Conservation (phyloP, 2,888 invertebrate species). For the Euzetes globulus region DNA sequence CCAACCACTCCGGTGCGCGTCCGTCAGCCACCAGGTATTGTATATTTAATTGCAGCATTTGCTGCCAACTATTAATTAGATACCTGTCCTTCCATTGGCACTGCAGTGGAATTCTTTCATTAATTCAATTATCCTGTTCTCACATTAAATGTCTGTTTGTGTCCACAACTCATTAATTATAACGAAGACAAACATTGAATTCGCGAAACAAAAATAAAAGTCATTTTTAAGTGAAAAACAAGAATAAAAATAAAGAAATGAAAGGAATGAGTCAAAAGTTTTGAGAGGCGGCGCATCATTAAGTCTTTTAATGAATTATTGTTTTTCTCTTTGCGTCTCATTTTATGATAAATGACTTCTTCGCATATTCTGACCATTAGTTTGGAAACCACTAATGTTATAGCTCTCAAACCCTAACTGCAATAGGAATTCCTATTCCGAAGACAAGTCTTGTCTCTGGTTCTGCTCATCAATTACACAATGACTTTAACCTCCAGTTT, state of each 20-base stretch:
- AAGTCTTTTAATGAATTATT: neutral
- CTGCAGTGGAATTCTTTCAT: neutral
- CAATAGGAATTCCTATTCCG: neutral
- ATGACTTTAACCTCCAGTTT: neutral
- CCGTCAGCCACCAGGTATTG: slow-evolving; percentile 37
- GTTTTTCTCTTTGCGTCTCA: neutral
- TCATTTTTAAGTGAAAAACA: neutral
- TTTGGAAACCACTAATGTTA: neutral
- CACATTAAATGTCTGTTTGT: neutral
- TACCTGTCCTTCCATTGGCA: neutral
- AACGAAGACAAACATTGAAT: neutral
- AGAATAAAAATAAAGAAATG: neutral
- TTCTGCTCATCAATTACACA: neutral
- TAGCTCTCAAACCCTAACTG: neutral
- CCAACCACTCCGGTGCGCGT: slow-evolving; percentile 36
- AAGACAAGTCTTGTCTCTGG: too few species aligned
- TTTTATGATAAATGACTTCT: neutral
- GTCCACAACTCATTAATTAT: slow-evolving; percentile 9
- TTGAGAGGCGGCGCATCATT: neutral
- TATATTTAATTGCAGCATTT: neutral
- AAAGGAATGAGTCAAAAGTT: neutral
- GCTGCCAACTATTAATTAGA: neutral
- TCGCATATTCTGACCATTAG: neutral
- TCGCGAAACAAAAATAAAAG: neutral
- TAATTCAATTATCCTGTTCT: slow-evolving; percentile 3